Percentiles rank a stretch among this genome's conserved stretches.
These are phyloP conservation scores for Calephelis nemesis DNA, from an alignment of 1,140 invertebrate genomes.

Conservation along the genomic window DNA sequence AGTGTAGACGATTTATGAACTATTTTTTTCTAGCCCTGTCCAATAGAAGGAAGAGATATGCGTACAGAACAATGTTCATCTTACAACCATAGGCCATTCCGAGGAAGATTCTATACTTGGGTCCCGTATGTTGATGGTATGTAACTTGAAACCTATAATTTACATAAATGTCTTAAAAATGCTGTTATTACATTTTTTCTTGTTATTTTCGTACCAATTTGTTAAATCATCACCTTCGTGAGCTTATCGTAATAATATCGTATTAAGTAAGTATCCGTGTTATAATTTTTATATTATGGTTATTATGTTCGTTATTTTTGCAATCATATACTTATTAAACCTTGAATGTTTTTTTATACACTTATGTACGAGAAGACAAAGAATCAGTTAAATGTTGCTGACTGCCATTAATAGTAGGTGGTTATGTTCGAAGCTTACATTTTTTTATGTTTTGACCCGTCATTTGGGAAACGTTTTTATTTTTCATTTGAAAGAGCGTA, in stretches of 20 bases:
- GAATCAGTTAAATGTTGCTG: too few relatives aligned
- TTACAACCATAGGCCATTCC: constrained; percentile 89
- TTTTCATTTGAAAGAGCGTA: too few relatives aligned
- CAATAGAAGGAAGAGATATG: constrained; percentile 34
- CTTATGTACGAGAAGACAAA: too few relatives aligned
- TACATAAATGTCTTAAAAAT: constrained; percentile 7
- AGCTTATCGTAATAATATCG: background rate
- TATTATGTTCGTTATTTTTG: constrained; percentile 1
- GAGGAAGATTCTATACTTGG: constrained; percentile 90
- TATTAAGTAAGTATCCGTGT: constrained; percentile 1
- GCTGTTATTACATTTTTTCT: constrained; percentile 6
- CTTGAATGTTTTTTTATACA: background rate
- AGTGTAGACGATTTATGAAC: too few relatives aligned
- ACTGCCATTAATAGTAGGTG: too few relatives aligned
- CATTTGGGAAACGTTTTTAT: too few relatives aligned
- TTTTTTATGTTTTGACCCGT: too few relatives aligned
- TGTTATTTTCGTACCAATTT: constrained; percentile 2
- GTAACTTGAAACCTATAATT: constrained; percentile 28
- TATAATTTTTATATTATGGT: constrained; percentile 9
- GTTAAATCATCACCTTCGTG: background rate
- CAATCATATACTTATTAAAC: constrained; percentile 5
- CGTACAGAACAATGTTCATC: constrained; percentile 87
- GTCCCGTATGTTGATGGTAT: constrained; percentile 91
- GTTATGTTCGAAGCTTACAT: too few relatives aligned
- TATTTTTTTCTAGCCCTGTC: constrained; percentile 44